A percentile compares a stretch with the other conserved stretches of the same genome.
phyloP scores from a whole-genome alignment of 1,140 invertebrate genomes.

The Platorchestia sp. region DNA sequence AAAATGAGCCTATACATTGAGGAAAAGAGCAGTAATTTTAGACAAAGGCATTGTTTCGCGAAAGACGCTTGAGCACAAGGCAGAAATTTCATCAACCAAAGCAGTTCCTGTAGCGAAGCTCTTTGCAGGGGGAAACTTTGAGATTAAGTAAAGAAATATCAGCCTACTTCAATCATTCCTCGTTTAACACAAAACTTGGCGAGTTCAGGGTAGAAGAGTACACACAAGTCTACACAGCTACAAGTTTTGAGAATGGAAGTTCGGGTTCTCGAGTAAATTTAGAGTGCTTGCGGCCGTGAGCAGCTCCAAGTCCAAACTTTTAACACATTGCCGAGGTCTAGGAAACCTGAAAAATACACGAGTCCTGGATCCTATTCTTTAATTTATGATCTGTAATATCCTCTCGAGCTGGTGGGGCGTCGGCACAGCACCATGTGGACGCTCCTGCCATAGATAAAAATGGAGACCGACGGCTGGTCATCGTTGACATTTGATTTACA shows the following conservation, averaged over 20 bases:
- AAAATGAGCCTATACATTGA: too few relatives aligned
- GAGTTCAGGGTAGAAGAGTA: too few relatives aligned
- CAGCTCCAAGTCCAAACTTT: not conserved
- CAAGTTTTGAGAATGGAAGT: not conserved
- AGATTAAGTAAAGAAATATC: too few relatives aligned
- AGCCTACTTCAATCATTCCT: too few relatives aligned
- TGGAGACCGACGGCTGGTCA: not conserved
- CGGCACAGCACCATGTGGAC: not conserved
- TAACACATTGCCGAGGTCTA: not conserved
- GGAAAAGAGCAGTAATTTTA: too few relatives aligned
- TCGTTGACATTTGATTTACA: not conserved
- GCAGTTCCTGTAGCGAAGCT: too few relatives aligned
- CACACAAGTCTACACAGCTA: not conserved
- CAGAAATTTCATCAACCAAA: too few relatives aligned
- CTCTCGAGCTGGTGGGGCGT: not conserved
- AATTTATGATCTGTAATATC: not conserved
- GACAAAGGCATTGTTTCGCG: too few relatives aligned
- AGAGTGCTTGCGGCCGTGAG: not conserved
- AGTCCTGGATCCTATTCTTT: not conserved
- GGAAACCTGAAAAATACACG: not conserved
- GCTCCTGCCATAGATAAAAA: not conserved
- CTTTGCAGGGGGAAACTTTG: too few relatives aligned
- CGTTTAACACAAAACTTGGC: too few relatives aligned
- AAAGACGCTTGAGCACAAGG: too few relatives aligned
- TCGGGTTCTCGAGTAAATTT: not conserved